A percentile compares a stretch with the other conserved stretches of the same genome.
phyloP scores from a whole-genome alignment of 2,797 vertebrate genomes.

The Tokudaia muenninki region DNA sequence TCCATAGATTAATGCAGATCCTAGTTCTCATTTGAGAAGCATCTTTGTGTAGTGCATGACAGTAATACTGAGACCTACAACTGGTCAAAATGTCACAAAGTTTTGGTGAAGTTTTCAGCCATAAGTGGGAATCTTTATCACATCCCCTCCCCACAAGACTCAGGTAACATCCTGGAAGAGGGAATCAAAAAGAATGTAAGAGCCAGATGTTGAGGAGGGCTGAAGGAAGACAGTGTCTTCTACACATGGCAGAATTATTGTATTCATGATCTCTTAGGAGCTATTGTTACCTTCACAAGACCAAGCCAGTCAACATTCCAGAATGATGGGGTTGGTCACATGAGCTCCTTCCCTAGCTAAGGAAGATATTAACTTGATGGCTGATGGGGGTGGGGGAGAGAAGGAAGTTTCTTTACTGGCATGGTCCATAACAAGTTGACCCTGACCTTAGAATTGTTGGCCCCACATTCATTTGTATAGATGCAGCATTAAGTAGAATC shows the following conservation, averaged over 20 bases:
- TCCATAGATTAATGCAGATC: background rate
- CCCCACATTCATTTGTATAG: background rate
- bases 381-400: too few species aligned
- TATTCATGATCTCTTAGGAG: background rate
- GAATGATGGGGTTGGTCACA: background rate
- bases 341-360: background rate
- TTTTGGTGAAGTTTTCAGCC: background rate
- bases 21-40: background rate
- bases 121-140: background rate
- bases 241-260: background rate
- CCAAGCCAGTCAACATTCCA: background rate
- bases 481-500: background rate
- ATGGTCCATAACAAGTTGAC: background rate
- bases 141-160: too few species aligned
- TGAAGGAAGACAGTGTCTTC: background rate
- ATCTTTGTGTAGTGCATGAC: too few species aligned
- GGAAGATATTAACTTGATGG: background rate
- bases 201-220: background rate
- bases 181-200: background rate
- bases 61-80: background rate
- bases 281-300: background rate
- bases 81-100: background rate
- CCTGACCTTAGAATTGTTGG: background rate
- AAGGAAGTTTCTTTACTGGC: background rate
- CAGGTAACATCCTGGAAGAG: background rate